Conservation (phyloP, 2,888 invertebrate species). For the Hemithea aestivaria region DNA sequence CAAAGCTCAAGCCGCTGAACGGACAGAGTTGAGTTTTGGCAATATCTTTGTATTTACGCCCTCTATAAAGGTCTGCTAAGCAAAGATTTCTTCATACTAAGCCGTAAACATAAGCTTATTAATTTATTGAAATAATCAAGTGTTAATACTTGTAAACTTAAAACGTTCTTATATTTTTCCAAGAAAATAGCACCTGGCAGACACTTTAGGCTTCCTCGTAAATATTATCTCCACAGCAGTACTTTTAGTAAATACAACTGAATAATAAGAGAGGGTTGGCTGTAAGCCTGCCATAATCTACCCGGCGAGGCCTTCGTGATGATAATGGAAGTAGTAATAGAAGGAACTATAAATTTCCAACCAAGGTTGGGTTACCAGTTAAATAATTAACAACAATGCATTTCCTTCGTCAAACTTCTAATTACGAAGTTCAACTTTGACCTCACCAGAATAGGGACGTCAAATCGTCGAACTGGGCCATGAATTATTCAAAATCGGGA, state of each 20-base stretch:
- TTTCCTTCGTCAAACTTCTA: conserved; percentile 7
- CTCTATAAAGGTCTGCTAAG: too few relatives aligned
- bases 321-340: background rate
- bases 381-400: conserved; percentile 1
- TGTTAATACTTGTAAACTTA: too few relatives aligned
- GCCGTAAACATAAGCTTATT: too few relatives aligned
- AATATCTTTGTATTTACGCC: too few relatives aligned
- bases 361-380: too few relatives aligned
- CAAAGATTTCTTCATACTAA: too few relatives aligned
- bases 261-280: background rate
- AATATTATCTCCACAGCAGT: background rate
- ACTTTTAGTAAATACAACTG: background rate
- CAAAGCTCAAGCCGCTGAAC: too few relatives aligned
- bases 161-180: too few relatives aligned
- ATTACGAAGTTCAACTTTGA: conserved; percentile 8
- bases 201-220: too few relatives aligned
- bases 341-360: conserved; percentile 6
- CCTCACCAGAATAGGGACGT: conserved; percentile 37
- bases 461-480: conserved; percentile 39
- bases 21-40: too few relatives aligned
- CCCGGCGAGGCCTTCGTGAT: background rate
- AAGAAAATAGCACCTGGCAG: too few relatives aligned
- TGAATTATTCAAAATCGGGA: conserved; percentile 55
- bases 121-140: too few relatives aligned
- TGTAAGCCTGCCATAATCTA: background rate